Evolutionary conservation across 2,888 invertebrate genomes (phyloP).

Genomic region (Stegophylla sp.): DNA sequence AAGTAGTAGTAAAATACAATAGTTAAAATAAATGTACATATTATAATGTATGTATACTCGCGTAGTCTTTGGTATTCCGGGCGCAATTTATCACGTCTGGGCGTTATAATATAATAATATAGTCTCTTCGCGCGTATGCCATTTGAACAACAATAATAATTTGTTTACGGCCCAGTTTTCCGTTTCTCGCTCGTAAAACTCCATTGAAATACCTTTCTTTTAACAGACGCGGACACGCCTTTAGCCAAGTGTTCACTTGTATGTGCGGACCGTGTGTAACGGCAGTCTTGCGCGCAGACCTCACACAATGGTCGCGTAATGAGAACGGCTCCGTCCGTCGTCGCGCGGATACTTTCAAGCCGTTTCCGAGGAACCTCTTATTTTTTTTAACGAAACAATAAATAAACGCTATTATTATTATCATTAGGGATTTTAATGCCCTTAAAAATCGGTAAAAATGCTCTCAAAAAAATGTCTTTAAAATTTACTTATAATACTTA

Average conservation of each 20-base stretch:
- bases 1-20: too few species aligned
- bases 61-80: too few species aligned
- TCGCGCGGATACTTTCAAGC: not conserved
- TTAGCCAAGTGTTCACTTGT: not conserved
- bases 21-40: too few species aligned
- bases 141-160: not conserved
- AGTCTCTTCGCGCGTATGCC: not conserved
- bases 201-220: not conserved
- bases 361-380: not conserved
- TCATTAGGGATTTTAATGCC: too few species aligned
- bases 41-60: too few species aligned
- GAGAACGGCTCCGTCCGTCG: not conserved
- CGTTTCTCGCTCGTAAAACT: conserved; percentile 1
- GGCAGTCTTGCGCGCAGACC: not conserved
- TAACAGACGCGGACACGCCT: not conserved
- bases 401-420: not conserved
- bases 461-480: too few species aligned
- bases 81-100: too few species aligned
- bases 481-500: too few species aligned
- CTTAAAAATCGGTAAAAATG: too few species aligned
- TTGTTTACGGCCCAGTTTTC: not conserved
- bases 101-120: too few species aligned
- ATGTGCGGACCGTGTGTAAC: not conserved
- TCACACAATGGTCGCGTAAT: not conserved
- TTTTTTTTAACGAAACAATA: not conserved